phyloP scores from a whole-genome alignment of 2,888 invertebrate genomes.

The Serripes groenlandicus region DNA sequence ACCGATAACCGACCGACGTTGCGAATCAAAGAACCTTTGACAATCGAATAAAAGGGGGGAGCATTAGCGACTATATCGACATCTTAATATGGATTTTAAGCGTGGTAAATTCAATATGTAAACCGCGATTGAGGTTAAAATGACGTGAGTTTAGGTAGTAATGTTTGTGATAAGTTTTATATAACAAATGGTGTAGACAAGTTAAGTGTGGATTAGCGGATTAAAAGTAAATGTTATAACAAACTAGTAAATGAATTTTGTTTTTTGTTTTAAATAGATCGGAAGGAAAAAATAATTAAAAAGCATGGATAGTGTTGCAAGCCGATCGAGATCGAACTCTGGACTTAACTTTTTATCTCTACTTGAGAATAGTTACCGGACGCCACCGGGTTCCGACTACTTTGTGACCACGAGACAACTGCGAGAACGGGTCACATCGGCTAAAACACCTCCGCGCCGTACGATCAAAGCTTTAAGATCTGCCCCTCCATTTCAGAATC shows the following conservation, averaged over 20 bases:
- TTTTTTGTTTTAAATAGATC: too few species aligned
- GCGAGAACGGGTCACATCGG: conserved; percentile 56
- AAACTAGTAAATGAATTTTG: too few species aligned
- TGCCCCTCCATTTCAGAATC: conserved; percentile 71
- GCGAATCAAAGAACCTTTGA: not conserved
- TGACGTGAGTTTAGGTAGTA: conserved; percentile 11
- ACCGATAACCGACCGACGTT: conserved; percentile 11
- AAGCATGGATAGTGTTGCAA: conserved; percentile 8
- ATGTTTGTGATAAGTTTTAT: conserved; percentile 1
- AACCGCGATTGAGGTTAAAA: conserved; percentile 2
- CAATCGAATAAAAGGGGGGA: conserved; percentile 14
- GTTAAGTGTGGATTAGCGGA: not conserved
- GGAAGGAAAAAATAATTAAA: not conserved
- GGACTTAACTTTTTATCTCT: conserved; percentile 9
- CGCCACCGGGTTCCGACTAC: conserved; percentile 42
- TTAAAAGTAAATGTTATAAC: too few species aligned
- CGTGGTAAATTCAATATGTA: conserved; percentile 15
- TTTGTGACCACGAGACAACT: conserved; percentile 62
- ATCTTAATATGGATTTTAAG: conserved; percentile 16
- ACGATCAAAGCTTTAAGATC: conserved; percentile 36
- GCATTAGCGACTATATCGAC: conserved; percentile 23
- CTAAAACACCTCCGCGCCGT: conserved; percentile 42
- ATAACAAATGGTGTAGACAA: not conserved
- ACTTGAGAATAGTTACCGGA: conserved; percentile 12
- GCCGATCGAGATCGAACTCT: conserved; percentile 10